Evolutionary conservation across 2,888 invertebrate genomes (phyloP), one percentile per base, ranked within the genome.

Genomic region (Drosophila acutilabella): DNA sequence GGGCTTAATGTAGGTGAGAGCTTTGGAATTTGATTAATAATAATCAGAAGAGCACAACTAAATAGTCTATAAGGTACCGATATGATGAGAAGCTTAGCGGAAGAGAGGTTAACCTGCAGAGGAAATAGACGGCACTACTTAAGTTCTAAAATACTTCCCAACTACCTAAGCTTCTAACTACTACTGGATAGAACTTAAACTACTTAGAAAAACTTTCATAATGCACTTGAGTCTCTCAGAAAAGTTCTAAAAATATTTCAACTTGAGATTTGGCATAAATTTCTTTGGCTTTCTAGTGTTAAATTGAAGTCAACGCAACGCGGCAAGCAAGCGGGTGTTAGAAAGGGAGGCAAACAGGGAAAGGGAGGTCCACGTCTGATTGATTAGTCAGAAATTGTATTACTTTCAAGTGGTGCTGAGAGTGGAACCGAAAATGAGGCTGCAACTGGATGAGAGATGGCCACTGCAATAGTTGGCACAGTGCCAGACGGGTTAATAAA

Each of bases 401-500:
- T 44, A 33, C 66, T 70, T 78, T 82, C 82, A 64, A 80, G 78
- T 75, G 80, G 45, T 40, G 51, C 51, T 53, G 67, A 58, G 71
- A 71, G 70, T 69, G 73, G 53, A 54, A 58, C 56, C 33, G 30
- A 51, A 11, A 41, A 48, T 53, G 44, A 14, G 47, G 42, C 52
- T 42, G 20, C 18, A 38, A 42, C n/a, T 26, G 51, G 50, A 48
- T 65, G 57, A 48, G 62, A 42, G 59, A 23, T 48, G 18, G 50
- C 44, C 42, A 45, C 26, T 26, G 54, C 61, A 54, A 40, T 54
- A 41, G 73, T 54, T 83, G 83, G 83, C 80, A 58, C 38, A 42
- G 52, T 76, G 86, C 83, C 83, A 85, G 72, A 26, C 42, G 58
- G 54, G 69, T 62, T 62, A 74, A 81, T 75, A 67, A 65, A 79